These are phyloP conservation scores for Germaria angustata DNA, from an alignment of 2,888 invertebrate species.

Conservation along the genomic window DNA sequence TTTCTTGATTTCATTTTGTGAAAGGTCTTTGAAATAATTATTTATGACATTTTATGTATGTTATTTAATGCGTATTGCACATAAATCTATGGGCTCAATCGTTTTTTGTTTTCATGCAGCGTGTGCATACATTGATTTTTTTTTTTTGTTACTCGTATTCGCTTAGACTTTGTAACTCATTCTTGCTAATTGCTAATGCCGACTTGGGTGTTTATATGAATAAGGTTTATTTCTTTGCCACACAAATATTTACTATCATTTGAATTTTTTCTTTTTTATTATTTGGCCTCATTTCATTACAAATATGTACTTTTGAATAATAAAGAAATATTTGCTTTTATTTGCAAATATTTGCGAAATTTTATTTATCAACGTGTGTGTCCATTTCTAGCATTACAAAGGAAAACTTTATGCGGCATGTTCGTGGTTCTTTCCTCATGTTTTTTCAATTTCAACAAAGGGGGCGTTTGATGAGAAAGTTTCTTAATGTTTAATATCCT, in stretches of 20 bases:
- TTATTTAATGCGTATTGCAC: slow-evolving; percentile 55
- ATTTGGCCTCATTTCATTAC: slow-evolving; percentile 35
- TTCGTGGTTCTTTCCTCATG: not conserved
- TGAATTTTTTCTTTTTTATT: slow-evolving; percentile 1
- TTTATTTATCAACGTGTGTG: not conserved
- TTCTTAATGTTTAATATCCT: too few relatives aligned
- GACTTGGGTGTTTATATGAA: slow-evolving; percentile 4
- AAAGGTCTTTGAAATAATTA: slow-evolving; percentile 61
- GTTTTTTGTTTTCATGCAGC: not conserved
- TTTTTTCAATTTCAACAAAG: not conserved
- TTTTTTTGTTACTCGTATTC: slow-evolving; percentile 1
- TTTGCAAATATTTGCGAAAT: not conserved
- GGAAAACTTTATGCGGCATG: not conserved
- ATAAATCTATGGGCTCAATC: slow-evolving; percentile 1
- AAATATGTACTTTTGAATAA: slow-evolving; percentile 21
- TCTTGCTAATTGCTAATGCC: slow-evolving; percentile 36
- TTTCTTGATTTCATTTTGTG: slow-evolving; percentile 21
- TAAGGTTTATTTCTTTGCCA: not conserved
- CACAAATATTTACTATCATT: slow-evolving; percentile 30
- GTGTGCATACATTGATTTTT: not conserved
- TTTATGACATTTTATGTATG: slow-evolving; percentile 59
- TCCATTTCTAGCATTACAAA: too few relatives aligned
- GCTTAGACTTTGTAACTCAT: slow-evolving; percentile 29
- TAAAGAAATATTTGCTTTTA: not conserved
- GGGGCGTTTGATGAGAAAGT: not conserved